Base-by-base conservation (phyloP, 2,888 invertebrate genomes). In the Steinernema hermaphroditum region DNA sequence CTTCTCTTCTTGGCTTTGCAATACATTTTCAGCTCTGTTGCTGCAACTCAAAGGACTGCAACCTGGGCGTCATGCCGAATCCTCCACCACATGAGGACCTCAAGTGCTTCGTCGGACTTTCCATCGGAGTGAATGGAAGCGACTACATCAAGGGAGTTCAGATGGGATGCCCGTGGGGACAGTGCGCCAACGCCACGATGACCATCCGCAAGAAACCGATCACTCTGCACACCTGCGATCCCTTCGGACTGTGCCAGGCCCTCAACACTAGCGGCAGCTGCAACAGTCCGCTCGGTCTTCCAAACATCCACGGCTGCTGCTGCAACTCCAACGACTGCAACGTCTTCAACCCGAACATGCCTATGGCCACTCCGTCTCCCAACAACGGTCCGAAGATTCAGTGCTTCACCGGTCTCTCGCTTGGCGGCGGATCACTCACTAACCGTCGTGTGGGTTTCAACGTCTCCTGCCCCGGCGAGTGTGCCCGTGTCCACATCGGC, bases 121-220 rank as follows among this genome's bases (percentile, higher is more conserved):
- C 62, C 14, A 32, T 62, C 32, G 62, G 62, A 2, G 6, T 4
- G 44, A 54, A 12, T 12, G 70, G 70, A 8, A 24, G 12, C 4
- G 12, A 24, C n/a, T 46, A 29, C 46, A n/a, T 37, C 16, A 41
- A 68, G 19, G 72, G 72, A 22, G 24, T 43, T 14, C 50, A 46
- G 29, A 29, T 19, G 16, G 27, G 19, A 12, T 72, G 72, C 41
- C 34, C 68, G 8, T 41, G 32, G 22, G 72, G 72, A 1, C 22
- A 68, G 43, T 72, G 72, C 29, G 72, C 68, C 0, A 72, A 72
- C 37, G 34, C 68, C 16, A 41, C 72, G 19, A 43, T 68, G 27
- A 41, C 24, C 0, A 14, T 72, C 6, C 14, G n/a, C 37, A 49
- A 37, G 29, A 43, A 6, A 14, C 50, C 62, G 29, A 1, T 62